Evolutionary conservation across 2,113 vertebrate species (phyloP).

Genomic region (Rhipidura dahli): DNA sequence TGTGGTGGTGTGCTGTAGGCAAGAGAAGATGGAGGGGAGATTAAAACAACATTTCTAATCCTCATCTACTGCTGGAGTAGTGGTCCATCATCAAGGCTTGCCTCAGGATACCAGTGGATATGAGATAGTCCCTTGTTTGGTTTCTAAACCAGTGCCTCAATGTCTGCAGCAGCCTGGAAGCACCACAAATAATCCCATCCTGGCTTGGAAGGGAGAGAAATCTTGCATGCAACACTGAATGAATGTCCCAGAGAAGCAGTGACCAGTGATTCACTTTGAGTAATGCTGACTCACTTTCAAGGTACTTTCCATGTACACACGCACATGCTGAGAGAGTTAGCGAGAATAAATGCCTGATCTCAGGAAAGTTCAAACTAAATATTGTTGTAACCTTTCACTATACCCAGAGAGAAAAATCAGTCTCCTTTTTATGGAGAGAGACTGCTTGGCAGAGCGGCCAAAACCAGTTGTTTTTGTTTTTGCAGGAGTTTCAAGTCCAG

Average conservation of each 20-base stretch:
- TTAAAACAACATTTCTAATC: background rate
- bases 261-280: constrained; percentile 72
- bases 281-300: constrained; percentile 71
- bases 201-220: constrained; percentile 1
- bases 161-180: background rate
- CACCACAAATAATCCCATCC: background rate
- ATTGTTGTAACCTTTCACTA: constrained; percentile 78
- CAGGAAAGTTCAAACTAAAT: constrained; percentile 74
- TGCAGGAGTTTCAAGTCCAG: constrained; percentile 67
- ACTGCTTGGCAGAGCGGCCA: constrained; percentile 42
- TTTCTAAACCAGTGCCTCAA: background rate
- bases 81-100: background rate
- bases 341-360: constrained; percentile 66
- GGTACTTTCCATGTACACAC: constrained; percentile 75
- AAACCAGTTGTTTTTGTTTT: constrained; percentile 74
- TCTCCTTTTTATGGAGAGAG: constrained; percentile 67
- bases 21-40: background rate
- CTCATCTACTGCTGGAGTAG: background rate
- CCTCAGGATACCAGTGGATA: background rate
- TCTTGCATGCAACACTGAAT: constrained; percentile 15
- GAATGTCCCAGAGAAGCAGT: constrained; percentile 52
- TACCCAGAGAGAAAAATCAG: constrained; percentile 61
- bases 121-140: background rate
- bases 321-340: constrained; percentile 56
- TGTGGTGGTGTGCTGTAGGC: background rate